These are phyloP conservation scores for Aleiodes sp. DNA, from an alignment of 1,140 invertebrate species.

Conservation along the genomic window DNA sequence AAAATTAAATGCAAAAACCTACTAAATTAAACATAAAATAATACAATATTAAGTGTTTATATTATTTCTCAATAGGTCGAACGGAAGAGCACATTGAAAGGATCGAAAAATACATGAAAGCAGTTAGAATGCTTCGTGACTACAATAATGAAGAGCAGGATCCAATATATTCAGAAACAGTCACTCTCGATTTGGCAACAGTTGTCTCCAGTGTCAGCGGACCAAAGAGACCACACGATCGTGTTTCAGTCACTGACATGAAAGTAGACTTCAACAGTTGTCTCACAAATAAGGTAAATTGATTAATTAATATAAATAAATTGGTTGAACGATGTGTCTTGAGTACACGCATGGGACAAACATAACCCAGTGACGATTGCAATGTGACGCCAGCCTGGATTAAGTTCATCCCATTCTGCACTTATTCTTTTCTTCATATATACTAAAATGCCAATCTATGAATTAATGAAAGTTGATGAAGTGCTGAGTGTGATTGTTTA, in stretches of 20 bases:
- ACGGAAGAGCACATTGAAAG: conserved; percentile 81
- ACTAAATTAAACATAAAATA: neutral
- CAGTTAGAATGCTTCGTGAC: conserved; percentile 85
- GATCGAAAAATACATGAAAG: conserved; percentile 86
- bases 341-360: conserved; percentile 66
- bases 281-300: conserved; percentile 84
- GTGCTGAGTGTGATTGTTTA: conserved; percentile 30
- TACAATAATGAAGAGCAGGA: conserved; percentile 82
- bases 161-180: conserved; percentile 86
- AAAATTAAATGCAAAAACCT: conserved; percentile 31
- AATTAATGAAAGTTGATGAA: neutral
- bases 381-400: conserved; percentile 61
- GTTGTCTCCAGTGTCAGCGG: conserved; percentile 96
- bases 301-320: neutral
- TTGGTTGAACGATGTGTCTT: conserved; percentile 24
- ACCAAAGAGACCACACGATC: conserved; percentile 96
- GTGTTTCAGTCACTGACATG: conserved; percentile 91
- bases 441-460: neutral
- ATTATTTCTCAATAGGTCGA: conserved; percentile 72
- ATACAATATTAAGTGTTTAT: neutral
- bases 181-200: conserved; percentile 87
- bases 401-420: conserved; percentile 64
- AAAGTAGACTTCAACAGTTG: conserved; percentile 89
- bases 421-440: conserved; percentile 29
- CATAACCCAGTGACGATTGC: conserved; percentile 71